Conservation (phyloP, 2,888 invertebrate genomes). For the Oligia strigilis region DNA sequence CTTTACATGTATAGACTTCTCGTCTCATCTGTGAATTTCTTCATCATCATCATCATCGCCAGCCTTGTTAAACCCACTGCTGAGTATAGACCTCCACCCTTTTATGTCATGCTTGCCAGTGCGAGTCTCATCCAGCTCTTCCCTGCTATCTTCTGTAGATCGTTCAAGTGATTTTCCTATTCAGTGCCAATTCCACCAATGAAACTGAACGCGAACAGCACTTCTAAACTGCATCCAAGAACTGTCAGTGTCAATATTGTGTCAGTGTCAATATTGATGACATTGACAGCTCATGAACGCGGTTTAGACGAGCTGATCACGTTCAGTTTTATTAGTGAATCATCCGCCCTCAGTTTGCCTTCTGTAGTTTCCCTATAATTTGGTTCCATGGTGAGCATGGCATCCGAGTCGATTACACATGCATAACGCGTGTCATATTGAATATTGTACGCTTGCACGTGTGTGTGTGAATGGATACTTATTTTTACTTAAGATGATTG, state of each 20-base stretch:
- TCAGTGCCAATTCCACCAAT: not conserved
- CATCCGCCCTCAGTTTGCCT: slow-evolving; percentile 11
- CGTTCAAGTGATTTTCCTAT: not conserved
- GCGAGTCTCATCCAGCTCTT: not conserved
- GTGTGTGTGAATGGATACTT: slow-evolving; percentile 43
- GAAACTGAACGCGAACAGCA: no score
- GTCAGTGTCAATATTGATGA: not conserved
- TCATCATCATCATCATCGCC: not conserved
- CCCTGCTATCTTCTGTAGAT: not conserved
- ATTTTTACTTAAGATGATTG: slow-evolving; percentile 28
- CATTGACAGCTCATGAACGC: not conserved
- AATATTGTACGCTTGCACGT: slow-evolving; percentile 39
- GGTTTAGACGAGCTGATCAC: not conserved
- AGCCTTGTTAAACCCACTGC: not conserved
- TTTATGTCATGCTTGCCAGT: not conserved
- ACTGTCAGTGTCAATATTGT: not conserved
- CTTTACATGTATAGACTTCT: not conserved
- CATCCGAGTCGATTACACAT: slow-evolving; percentile 58
- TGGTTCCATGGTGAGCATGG: slow-evolving; percentile 17
- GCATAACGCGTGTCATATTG: slow-evolving; percentile 57
- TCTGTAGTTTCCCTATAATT: slow-evolving; percentile 21
- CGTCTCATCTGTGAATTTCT: not conserved
- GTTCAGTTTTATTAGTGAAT: not conserved
- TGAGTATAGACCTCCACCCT: not conserved
- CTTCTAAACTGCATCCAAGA: no score